These are phyloP conservation scores for Drosophila nebulosa DNA, from an alignment of 1,140 invertebrate genomes.

Conservation along the genomic window DNA sequence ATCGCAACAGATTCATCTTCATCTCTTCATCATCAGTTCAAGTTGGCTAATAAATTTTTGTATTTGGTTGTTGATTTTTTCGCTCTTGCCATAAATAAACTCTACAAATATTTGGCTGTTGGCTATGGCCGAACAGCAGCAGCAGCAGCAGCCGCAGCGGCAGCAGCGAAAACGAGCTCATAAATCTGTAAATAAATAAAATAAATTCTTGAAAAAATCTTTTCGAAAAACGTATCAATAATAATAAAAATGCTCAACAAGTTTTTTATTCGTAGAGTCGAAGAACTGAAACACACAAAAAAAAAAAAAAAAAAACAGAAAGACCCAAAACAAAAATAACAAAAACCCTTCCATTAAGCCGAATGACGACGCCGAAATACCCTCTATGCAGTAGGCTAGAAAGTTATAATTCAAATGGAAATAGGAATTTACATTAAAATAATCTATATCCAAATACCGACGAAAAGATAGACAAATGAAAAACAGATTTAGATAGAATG, in stretches of 20 bases:
- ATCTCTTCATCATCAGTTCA: slow-evolving; percentile 49
- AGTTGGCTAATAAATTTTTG: slow-evolving; percentile 71
- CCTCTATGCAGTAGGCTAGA: neutral
- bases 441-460: too few relatives aligned
- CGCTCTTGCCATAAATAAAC: slow-evolving; percentile 67
- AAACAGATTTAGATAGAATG: too few relatives aligned
- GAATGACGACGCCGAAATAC: neutral
- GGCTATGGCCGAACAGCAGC: slow-evolving; percentile 19
- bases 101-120: slow-evolving; percentile 70
- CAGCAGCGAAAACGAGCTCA: slow-evolving; percentile 52
- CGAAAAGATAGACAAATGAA: too few relatives aligned
- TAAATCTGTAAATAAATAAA: slow-evolving; percentile 78
- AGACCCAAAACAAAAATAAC: neutral
- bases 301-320: neutral
- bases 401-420: too few relatives aligned
- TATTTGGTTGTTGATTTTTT: slow-evolving; percentile 26
- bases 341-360: neutral
- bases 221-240: slow-evolving; percentile 74
- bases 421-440: too few relatives aligned
- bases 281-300: neutral
- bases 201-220: slow-evolving; percentile 66
- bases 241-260: slow-evolving; percentile 79
- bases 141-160: slow-evolving; percentile 7
- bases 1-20: slow-evolving; percentile 28
- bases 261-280: slow-evolving; percentile 42